These are phyloP conservation scores for Andrena cerasifolii DNA, from an alignment of 1,140 invertebrate species.

Conservation along the genomic window DNA sequence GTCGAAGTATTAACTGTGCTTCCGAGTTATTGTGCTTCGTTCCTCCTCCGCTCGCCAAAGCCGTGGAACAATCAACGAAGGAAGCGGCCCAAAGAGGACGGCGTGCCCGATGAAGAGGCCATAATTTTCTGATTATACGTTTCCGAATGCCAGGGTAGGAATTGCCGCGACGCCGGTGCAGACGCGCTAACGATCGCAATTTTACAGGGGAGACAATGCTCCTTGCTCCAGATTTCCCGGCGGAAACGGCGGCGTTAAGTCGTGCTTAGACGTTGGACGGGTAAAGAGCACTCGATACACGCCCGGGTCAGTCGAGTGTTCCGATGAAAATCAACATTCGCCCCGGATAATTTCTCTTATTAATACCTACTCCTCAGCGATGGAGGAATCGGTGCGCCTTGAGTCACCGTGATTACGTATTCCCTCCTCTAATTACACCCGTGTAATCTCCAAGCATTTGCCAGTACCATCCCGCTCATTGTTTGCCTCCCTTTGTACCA, in stretches of 20 bases:
- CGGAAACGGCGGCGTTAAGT: not conserved
- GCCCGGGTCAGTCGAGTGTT: not conserved
- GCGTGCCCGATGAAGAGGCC: slow-evolving; percentile 11
- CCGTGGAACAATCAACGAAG: slow-evolving; percentile 45
- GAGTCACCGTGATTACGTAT: not conserved
- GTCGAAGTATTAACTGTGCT: slow-evolving; percentile 9
- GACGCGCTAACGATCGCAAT: slow-evolving; percentile 22
- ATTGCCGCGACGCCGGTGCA: slow-evolving; percentile 3
- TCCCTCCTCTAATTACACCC: not conserved
- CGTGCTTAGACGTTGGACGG: not conserved
- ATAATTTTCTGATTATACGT: slow-evolving; percentile 58
- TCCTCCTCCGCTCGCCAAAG: slow-evolving; percentile 4
- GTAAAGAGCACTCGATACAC: not conserved
- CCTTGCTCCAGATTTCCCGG: not conserved
- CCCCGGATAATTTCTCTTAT: not conserved
- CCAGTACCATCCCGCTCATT: not conserved
- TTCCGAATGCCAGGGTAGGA: slow-evolving; percentile 22
- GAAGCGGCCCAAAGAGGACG: slow-evolving; percentile 8
- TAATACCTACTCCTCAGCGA: not conserved
- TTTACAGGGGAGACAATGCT: slow-evolving; percentile 7
- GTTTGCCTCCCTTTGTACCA: not conserved
- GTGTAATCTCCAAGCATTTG: not conserved
- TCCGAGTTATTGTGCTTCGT: slow-evolving; percentile 28
- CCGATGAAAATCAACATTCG: not conserved
- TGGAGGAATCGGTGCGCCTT: not conserved